Percentiles rank a stretch among this genome's conserved stretches.
Conservation (phyloP, 2,113 vertebrate genomes). For the Cyphomyrus discorhynchus region DNA sequence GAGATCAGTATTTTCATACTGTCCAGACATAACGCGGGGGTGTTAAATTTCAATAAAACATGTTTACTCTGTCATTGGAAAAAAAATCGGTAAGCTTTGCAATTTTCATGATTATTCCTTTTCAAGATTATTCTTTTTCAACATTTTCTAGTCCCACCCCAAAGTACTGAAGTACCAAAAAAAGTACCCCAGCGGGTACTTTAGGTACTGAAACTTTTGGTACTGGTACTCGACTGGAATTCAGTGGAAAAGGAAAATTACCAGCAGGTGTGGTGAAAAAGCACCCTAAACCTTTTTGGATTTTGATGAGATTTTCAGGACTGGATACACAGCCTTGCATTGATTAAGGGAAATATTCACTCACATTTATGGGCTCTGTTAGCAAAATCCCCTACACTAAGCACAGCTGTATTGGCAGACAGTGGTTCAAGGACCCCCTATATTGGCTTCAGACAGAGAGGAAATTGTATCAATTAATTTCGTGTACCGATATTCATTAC, state of each 20-base stretch:
- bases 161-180: not conserved
- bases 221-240: not conserved
- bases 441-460: not conserved
- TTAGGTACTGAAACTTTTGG: not conserved
- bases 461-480: not conserved
- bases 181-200: not conserved
- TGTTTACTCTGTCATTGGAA: not conserved
- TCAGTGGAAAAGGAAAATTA: not conserved
- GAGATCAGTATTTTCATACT: not conserved
- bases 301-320: not conserved
- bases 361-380: not conserved
- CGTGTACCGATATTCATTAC: not conserved
- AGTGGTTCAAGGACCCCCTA: not conserved
- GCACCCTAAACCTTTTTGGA: not conserved
- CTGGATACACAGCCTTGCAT: not conserved
- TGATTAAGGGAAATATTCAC: not conserved
- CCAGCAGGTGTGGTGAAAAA: not conserved
- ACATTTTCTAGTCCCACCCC: not conserved
- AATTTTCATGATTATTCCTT: not conserved
- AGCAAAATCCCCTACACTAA: not conserved
- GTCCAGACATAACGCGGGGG: not conserved
- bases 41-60: not conserved
- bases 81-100: not conserved
- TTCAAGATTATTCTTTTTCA: not conserved
- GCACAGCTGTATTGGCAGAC: not conserved